Base-by-base conservation (phyloP, 2,797 vertebrate genomes). In the Rhinophrynus dorsalis region DNA sequence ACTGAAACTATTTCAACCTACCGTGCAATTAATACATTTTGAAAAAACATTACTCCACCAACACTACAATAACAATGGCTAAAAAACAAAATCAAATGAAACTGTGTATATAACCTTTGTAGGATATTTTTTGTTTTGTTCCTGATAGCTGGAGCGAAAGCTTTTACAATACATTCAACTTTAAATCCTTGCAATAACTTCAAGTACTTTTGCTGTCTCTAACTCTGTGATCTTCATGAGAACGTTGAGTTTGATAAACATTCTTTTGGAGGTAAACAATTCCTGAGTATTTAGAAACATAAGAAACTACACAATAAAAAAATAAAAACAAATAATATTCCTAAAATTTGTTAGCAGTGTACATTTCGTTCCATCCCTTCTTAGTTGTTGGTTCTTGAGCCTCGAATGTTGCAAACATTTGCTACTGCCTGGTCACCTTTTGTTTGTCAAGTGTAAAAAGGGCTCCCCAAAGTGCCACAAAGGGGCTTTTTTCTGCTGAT, bases 101-200 rank as follows among this genome's bases (percentile, higher is more conserved):
- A 63, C 69, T 50, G 60, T 78, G 70, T 77, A 32, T 6, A 78
- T 68, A 65, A 77, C 21, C 78, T 23, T 74, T 1, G 58, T 48
- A 52, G 15, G 38, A 57, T 20, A 60, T 51, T 65, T 11, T 38
- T 50, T 26, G 7, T 6, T 37, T 27, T 59, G 55, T 67, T 47
- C 42, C 35, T 62, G 58, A 56, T 52, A 90, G 90, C 87, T 91
- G 90, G 91, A 90, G 90, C 91, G 91, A 79, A 80, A 92, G 90
- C 92, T 93, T 90, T 91, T 92, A 85, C 92, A 94, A 93, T 98
- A 97, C 95, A 97, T 97, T 99, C 96, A 92, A 90, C 88, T 89
- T 92, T 40, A 91, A 92, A 86, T 91, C 92, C 94, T 92, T 89
- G 92, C 91, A 86, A 90, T 90, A 91, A 91, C 79, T 93, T 94